These are phyloP conservation scores for Rhinoderma darwinii DNA, from an alignment of 2,113 vertebrate species.

Conservation along the genomic window DNA sequence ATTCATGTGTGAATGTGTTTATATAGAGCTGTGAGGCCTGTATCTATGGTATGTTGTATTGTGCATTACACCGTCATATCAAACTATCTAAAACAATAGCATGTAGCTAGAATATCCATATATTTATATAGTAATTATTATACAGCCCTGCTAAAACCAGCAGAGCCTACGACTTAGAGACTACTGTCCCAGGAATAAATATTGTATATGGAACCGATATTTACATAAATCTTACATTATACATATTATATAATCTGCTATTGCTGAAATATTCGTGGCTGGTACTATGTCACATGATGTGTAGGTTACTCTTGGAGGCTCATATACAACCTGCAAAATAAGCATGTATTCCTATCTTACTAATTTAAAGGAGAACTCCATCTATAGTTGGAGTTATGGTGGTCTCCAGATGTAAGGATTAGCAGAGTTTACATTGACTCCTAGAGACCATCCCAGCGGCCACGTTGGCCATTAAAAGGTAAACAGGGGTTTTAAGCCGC, in stretches of 20 bases:
- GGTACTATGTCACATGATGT: not conserved
- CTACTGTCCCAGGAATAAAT: conserved; percentile 24
- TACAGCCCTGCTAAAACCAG: not conserved
- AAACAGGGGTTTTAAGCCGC: too few relatives aligned
- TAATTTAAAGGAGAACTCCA: not conserved
- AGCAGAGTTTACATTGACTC: too few relatives aligned
- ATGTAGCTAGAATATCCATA: not conserved
- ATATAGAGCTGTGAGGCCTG: not conserved
- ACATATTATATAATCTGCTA: conserved; percentile 9
- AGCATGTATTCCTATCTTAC: not conserved
- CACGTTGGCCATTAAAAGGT: too few relatives aligned
- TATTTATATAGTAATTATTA: conserved; percentile 30
- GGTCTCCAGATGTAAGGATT: too few relatives aligned
- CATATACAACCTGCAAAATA: not conserved
- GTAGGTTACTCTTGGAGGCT: not conserved
- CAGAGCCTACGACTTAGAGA: not conserved
- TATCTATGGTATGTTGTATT: not conserved
- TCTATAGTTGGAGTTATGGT: not conserved
- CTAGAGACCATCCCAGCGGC: too few relatives aligned
- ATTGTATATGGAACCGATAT: conserved; percentile 4
- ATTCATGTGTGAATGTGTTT: not conserved
- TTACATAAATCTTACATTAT: conserved; percentile 19
- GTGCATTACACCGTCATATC: conserved; percentile 12
- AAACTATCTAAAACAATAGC: conserved; percentile 10
- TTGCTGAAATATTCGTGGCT: not conserved